Percentiles rank a stretch among this genome's conserved stretches.
phyloP scores from a whole-genome alignment of 2,888 invertebrate species.

The Mantis religiosa region DNA sequence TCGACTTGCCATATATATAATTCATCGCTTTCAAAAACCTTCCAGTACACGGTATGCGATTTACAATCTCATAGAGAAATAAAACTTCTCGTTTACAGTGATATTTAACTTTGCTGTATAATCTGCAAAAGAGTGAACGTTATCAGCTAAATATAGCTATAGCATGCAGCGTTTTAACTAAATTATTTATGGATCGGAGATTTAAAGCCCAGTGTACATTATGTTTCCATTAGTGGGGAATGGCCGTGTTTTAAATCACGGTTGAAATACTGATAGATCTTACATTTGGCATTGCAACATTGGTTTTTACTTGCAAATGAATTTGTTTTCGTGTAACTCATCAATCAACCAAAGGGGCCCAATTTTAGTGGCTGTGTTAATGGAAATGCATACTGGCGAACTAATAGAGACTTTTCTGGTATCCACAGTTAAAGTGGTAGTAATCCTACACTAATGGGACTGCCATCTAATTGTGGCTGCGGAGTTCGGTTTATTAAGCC shows the following conservation, averaged over 20 bases:
- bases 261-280: not conserved
- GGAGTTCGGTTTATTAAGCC: not conserved
- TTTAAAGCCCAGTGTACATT: not conserved
- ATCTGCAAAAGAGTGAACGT: not conserved
- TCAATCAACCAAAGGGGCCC: not conserved
- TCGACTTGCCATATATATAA: not conserved
- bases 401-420: not conserved
- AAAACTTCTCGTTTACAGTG: not conserved
- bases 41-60: not conserved
- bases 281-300: not conserved
- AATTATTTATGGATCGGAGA: not conserved
- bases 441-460: not conserved
- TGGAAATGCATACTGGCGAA: not conserved
- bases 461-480: not conserved
- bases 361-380: not conserved
- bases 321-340: not conserved
- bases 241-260: not conserved
- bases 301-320: not conserved
- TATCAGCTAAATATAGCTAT: not conserved
- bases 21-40: not conserved
- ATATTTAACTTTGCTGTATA: not conserved
- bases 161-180: not conserved
- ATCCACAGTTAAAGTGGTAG: not conserved
- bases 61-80: not conserved
- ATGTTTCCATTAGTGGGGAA: not conserved